Evolutionary conservation across 2,888 invertebrate species (phyloP).

Genomic region (Eristalis arbustorum): DNA sequence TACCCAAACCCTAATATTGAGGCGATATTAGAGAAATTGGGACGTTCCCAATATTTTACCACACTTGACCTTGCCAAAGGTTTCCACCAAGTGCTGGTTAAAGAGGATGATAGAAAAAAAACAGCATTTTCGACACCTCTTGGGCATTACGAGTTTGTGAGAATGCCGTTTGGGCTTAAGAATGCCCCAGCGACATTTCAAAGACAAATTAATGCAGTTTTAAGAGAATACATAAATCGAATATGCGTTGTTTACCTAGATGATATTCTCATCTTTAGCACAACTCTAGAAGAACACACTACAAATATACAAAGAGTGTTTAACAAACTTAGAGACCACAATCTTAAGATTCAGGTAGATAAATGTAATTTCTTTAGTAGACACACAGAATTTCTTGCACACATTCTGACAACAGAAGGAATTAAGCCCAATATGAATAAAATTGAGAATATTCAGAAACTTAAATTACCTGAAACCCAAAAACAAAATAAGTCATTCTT

Average conservation of each 20-base stretch:
- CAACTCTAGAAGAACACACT: not conserved
- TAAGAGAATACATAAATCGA: conserved; percentile 3
- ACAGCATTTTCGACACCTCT: not conserved
- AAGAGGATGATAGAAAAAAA: not conserved
- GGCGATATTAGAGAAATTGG: conserved; percentile 18
- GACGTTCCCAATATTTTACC: not conserved
- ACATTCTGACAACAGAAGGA: not conserved
- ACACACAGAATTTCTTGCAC: conserved; percentile 7
- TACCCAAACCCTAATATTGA: conserved; percentile 27
- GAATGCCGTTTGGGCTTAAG: too few species aligned
- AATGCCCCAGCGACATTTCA: conserved; percentile 3
- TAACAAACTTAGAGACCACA: not conserved
- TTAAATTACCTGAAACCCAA: not conserved
- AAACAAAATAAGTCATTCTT: not conserved
- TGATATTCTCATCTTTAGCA: not conserved
- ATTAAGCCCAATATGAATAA: conserved; percentile 4
- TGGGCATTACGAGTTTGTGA: conserved; percentile 3
- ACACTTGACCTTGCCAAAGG: not conserved
- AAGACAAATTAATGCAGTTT: not conserved
- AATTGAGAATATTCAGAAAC: not conserved
- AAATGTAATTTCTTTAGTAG: not conserved
- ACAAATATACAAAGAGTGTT: not conserved
- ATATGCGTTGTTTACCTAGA: conserved; percentile 12
- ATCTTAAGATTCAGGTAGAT: not conserved
- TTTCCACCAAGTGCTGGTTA: not conserved